These are phyloP conservation scores for Gorsachius goisagi DNA, from an alignment of 2,113 vertebrate genomes.

Conservation along the genomic window DNA sequence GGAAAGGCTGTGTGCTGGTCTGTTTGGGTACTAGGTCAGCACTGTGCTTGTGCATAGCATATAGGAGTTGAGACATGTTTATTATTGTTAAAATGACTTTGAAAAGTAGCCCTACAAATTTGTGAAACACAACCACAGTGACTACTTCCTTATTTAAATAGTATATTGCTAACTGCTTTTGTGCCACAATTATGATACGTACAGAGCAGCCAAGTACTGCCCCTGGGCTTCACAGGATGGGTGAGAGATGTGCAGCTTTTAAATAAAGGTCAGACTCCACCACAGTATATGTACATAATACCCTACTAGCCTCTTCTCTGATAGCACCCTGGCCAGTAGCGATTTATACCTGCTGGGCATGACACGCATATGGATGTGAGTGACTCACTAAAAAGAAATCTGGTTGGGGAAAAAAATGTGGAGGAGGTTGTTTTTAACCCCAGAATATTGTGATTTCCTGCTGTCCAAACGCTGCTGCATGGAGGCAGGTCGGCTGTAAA, in stretches of 20 bases:
- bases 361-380: neutral
- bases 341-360: neutral
- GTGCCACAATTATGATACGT: neutral
- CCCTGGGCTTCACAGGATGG: neutral
- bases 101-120: neutral
- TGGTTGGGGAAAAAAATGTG: neutral
- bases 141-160: conserved; percentile 7
- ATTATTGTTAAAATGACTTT: neutral
- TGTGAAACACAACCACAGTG: neutral
- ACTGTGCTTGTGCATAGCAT: accelerated
- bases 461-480: neutral
- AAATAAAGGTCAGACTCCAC: neutral
- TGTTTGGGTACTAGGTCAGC: neutral
- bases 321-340: neutral
- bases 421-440: neutral
- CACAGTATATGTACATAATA: neutral
- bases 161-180: neutral
- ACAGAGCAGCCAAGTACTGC: neutral
- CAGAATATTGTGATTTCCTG: neutral
- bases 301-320: neutral
- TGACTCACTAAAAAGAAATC: neutral
- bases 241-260: neutral
- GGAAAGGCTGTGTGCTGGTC: neutral
- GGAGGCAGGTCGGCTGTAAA: neutral
- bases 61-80: neutral